Conservation (phyloP, 2,888 invertebrate genomes). For the Leucophora obtusa region DNA sequence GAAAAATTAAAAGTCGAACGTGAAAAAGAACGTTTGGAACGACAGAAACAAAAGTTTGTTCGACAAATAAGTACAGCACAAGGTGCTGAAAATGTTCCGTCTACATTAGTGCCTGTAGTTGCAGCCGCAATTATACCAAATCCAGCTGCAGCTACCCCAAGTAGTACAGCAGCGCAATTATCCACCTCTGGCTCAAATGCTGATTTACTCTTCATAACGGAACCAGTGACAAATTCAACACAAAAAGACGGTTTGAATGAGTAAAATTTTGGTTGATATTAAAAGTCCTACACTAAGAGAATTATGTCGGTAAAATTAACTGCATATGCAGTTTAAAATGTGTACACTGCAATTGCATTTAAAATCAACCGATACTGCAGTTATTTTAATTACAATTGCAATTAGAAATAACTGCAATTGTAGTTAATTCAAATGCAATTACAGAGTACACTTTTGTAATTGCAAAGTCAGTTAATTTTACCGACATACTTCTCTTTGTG, state of each 20-base stretch:
- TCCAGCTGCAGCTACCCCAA: slow-evolving; percentile 17
- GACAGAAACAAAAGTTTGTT: slow-evolving; percentile 82
- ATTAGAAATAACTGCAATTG: no score
- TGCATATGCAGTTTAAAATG: no score
- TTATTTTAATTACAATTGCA: no score
- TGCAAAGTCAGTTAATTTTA: no score
- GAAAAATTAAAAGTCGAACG: slow-evolving; percentile 84
- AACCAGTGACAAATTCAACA: slow-evolving; percentile 67
- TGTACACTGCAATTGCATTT: no score
- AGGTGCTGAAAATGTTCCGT: slow-evolving; percentile 63
- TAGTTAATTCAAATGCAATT: no score
- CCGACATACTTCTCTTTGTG: no score
- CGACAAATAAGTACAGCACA: slow-evolving; percentile 79
- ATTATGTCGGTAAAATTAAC: background rate
- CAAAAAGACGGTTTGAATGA: slow-evolving; percentile 65
- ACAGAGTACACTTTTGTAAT: no score
- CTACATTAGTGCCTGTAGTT: slow-evolving; percentile 60
- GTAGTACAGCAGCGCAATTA: slow-evolving; percentile 38
- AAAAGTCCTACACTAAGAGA: background rate
- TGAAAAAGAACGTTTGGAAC: slow-evolving; percentile 84
- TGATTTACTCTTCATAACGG: slow-evolving; percentile 66
- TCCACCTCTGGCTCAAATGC: slow-evolving; percentile 65
- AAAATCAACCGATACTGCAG: no score
- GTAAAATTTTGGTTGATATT: slow-evolving; percentile 30
- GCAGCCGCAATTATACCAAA: slow-evolving; percentile 59